These are phyloP conservation scores for Babyrousa celebensis DNA, from an alignment of 2,797 vertebrate species.

Conservation along the genomic window DNA sequence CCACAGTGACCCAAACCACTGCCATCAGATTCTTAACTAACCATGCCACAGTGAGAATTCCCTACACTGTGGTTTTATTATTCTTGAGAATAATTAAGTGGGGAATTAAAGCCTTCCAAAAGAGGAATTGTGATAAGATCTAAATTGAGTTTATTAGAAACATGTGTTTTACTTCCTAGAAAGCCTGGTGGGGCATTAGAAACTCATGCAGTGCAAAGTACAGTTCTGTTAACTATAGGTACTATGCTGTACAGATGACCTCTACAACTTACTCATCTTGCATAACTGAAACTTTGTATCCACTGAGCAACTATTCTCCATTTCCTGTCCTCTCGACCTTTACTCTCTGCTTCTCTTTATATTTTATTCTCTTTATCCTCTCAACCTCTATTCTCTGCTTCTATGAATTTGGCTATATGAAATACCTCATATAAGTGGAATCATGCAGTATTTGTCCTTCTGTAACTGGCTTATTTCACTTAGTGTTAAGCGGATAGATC, in stretches of 20 bases:
- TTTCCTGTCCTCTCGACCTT: background rate
- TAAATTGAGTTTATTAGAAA: background rate
- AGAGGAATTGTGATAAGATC: background rate
- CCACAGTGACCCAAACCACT: no score
- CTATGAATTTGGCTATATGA: background rate
- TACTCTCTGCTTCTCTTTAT: background rate
- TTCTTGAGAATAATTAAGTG: conserved; percentile 49
- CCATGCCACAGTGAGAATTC: no score
- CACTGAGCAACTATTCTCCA: background rate
- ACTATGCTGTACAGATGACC: background rate
- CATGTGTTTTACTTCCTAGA: background rate
- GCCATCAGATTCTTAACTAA: no score
- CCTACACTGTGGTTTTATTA: background rate
- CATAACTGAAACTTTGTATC: background rate
- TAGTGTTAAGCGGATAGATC: background rate
- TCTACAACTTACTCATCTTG: background rate
- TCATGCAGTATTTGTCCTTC: background rate
- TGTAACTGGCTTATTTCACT: background rate
- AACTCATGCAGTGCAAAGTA: background rate
- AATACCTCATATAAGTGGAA: background rate
- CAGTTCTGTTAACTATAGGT: background rate
- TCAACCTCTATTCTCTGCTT: background rate
- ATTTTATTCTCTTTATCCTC: no score
- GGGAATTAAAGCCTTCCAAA: conserved; percentile 2
- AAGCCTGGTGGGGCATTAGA: background rate